A percentile compares a stretch with the other conserved stretches of the same genome.
Evolutionary conservation across 1,140 invertebrate genomes (phyloP).

Genomic region (Cotesia chilonis): DNA sequence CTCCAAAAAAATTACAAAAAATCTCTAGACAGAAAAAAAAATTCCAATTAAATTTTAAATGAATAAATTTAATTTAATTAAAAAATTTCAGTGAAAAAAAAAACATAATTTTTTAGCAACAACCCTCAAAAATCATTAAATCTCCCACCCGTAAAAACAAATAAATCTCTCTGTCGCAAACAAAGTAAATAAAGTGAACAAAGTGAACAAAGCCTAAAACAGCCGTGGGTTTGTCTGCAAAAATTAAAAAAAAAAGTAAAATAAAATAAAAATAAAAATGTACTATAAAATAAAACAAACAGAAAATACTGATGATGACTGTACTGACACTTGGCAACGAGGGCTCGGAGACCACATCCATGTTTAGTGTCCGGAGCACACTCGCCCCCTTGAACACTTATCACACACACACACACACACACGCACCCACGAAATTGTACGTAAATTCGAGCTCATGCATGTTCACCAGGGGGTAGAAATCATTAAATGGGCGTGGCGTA

Average conservation of each 20-base stretch:
- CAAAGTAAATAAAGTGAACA: not conserved
- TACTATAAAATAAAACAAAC: not conserved
- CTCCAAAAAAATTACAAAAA: not conserved
- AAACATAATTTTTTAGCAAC: not conserved
- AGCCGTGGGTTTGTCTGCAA: not conserved
- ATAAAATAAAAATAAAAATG: too few relatives aligned
- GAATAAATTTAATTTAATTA: too few relatives aligned
- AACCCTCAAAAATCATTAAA: not conserved
- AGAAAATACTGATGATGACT: conserved; percentile 64
- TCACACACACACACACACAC: conserved; percentile 30
- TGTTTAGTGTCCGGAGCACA: conserved; percentile 26
- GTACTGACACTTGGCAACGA: conserved; percentile 41
- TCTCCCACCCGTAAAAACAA: too few relatives aligned
- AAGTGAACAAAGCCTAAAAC: not conserved
- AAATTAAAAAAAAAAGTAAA: not conserved
- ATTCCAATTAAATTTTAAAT: not conserved
- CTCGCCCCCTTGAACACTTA: conserved; percentile 11
- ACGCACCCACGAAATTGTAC: conserved; percentile 8
- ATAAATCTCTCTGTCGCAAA: not conserved
- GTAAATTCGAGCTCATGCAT: conserved; percentile 52
- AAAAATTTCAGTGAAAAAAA: not conserved
- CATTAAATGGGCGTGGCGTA: conserved; percentile 67
- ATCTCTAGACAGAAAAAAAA: not conserved
- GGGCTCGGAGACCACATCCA: conserved; percentile 27
- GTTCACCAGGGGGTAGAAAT: conserved; percentile 66